phyloP scores from a whole-genome alignment of 2,113 vertebrate genomes.

The Chaetodon auriga region DNA sequence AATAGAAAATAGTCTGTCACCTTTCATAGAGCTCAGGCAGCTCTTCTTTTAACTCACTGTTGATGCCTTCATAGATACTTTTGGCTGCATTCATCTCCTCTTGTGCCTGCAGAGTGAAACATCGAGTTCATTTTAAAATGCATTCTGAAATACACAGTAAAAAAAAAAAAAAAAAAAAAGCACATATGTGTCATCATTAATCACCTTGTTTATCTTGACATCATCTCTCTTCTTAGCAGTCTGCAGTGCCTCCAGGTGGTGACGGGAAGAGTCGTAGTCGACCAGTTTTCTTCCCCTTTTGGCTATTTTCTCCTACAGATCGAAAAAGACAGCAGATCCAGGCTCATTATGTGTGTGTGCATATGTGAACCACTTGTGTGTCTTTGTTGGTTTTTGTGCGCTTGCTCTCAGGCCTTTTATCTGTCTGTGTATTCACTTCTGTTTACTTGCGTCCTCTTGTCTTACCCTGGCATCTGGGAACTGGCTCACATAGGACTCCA shows the following conservation, averaged over 20 bases:
- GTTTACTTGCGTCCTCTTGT: constrained; percentile 2
- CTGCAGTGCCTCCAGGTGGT: constrained; percentile 91
- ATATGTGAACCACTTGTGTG: not conserved
- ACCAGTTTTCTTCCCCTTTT: constrained; percentile 94
- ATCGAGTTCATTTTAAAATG: not conserved
- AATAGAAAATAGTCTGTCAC: constrained; percentile 43
- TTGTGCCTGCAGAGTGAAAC: constrained; percentile 84
- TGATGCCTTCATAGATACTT: constrained; percentile 90
- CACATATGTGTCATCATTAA: not conserved
- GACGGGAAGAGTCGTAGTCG: constrained; percentile 93
- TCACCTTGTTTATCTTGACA: constrained; percentile 91
- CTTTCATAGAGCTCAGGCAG: constrained; percentile 89
- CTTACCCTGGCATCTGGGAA: constrained; percentile 92
- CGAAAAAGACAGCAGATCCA: not conserved
- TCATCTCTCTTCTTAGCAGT: constrained; percentile 94
- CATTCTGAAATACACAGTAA: not conserved
- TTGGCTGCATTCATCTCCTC: constrained; percentile 90
- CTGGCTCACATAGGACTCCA: constrained; percentile 94
- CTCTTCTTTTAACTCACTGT: constrained; percentile 91
- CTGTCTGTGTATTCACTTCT: constrained; percentile 15
- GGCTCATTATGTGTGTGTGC: not conserved
- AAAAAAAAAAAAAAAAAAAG: not conserved
- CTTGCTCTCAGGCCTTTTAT: constrained; percentile 39
- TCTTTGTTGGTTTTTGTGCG: constrained; percentile 11
- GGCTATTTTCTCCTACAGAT: constrained; percentile 89